phyloP scores from a whole-genome alignment of 2,797 vertebrate species.

The Melopsittacus undulatus region DNA sequence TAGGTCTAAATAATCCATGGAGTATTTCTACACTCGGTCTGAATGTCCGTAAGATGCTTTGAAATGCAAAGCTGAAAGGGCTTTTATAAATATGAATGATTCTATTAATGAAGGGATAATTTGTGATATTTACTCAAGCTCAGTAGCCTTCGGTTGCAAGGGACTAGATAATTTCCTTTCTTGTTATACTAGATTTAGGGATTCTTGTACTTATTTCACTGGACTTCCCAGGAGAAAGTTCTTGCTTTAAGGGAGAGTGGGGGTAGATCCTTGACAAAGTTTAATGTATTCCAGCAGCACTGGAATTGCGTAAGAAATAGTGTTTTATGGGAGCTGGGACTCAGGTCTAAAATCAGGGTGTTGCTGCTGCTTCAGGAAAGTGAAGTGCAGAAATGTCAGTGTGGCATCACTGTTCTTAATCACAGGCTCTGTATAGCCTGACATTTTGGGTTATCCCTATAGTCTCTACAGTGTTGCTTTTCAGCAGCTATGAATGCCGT shows the following conservation, averaged over 20 bases:
- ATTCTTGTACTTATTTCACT: background rate
- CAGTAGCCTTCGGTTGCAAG: background rate
- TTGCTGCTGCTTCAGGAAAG: background rate
- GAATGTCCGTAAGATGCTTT: background rate
- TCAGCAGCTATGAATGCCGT: background rate
- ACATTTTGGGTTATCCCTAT: rapidly evolving
- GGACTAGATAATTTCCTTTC: background rate
- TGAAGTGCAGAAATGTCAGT: background rate
- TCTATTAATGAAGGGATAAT: background rate
- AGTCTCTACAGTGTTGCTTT: background rate
- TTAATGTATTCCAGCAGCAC: rapidly evolving
- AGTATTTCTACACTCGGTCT: background rate
- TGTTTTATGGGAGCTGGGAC: background rate
- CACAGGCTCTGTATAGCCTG: rapidly evolving
- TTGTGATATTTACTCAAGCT: background rate
- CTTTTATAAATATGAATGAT: background rate
- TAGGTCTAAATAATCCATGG: background rate
- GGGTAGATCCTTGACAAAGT: background rate
- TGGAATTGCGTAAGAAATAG: background rate
- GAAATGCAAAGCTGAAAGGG: background rate
- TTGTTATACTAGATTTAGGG: background rate
- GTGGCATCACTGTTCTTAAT: background rate
- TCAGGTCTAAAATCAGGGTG: background rate
- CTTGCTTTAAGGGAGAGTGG: background rate
- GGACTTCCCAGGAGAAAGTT: background rate